These are phyloP conservation scores for Leptinotarsa texana DNA, from an alignment of 1,140 invertebrate genomes.

Conservation along the genomic window DNA sequence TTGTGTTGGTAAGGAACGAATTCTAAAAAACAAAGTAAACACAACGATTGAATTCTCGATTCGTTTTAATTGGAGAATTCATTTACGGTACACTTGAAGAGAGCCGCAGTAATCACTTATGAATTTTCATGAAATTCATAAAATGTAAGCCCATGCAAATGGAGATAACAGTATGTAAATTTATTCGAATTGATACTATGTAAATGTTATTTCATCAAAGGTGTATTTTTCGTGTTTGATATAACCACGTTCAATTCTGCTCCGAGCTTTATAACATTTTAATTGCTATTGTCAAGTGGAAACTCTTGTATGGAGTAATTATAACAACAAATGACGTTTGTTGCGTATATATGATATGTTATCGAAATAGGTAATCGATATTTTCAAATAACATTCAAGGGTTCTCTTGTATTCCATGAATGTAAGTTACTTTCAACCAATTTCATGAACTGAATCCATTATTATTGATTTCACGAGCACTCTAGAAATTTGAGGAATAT, in stretches of 20 bases:
- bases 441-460: too few relatives aligned
- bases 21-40: not conserved
- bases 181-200: conserved; percentile 40
- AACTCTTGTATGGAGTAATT: not conserved
- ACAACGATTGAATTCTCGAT: not conserved
- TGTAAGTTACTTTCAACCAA: too few relatives aligned
- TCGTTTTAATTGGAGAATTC: not conserved
- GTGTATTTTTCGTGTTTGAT: conserved; percentile 26
- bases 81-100: not conserved
- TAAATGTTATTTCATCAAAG: conserved; percentile 24
- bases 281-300: conserved; percentile 10
- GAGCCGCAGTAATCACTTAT: conserved; percentile 27
- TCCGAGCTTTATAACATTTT: not conserved
- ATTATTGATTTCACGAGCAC: too few relatives aligned
- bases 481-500: too few relatives aligned
- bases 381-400: too few relatives aligned
- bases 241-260: not conserved
- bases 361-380: too few relatives aligned
- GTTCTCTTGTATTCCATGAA: too few relatives aligned
- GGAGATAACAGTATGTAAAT: conserved; percentile 34
- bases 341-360: not conserved
- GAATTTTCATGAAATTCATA: conserved; percentile 36
- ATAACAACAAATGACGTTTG: not conserved
- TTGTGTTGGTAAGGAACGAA: not conserved
- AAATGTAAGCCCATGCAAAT: conserved; percentile 34